These are phyloP conservation scores for Heteractis magnifica DNA, from an alignment of 92 coral and sea anemone genomes.

Conservation along the genomic window DNA sequence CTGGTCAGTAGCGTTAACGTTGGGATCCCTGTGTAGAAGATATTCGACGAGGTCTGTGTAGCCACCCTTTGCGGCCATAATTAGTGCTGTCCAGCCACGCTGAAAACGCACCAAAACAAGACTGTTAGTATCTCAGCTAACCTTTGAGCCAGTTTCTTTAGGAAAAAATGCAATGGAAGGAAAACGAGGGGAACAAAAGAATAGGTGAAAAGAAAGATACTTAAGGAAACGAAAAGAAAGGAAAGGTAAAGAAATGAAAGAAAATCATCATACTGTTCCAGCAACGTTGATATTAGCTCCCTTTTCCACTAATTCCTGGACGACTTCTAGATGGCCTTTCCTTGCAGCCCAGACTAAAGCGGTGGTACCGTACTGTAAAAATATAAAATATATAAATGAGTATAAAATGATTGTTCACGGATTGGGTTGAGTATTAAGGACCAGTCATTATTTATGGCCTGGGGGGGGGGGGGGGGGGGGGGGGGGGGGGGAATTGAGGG, in stretches of 20 bases:
- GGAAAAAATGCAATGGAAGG: background rate
- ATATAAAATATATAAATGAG: background rate
- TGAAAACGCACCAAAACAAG: constrained; percentile 11
- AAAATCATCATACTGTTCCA: constrained; percentile 70
- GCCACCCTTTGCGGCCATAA: constrained; percentile 97
- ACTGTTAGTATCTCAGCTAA: background rate
- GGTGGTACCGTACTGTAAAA: constrained; percentile 87
- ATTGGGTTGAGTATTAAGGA: too few species aligned
- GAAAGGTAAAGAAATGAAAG: background rate
- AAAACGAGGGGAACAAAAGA: background rate
- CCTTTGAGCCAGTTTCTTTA: background rate
- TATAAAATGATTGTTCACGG: too few species aligned
- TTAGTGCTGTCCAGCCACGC: constrained; percentile 97
- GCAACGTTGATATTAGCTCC: constrained; percentile 82
- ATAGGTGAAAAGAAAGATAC: background rate
- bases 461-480: too few species aligned
- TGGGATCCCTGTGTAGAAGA: constrained; percentile 74
- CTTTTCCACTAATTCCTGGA: constrained; percentile 69
- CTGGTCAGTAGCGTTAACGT: constrained; percentile 87
- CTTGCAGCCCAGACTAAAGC: constrained; percentile 97
- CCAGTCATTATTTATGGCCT: too few species aligned
- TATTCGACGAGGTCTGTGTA: constrained; percentile 78
- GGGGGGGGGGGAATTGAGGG: too few species aligned
- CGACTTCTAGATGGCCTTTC: constrained; percentile 85
- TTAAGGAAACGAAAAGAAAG: background rate